A percentile compares a stretch with the other conserved stretches of the same genome.
Conservation (phyloP, 2,888 invertebrate species). For the Pseudococcus viburni region DNA sequence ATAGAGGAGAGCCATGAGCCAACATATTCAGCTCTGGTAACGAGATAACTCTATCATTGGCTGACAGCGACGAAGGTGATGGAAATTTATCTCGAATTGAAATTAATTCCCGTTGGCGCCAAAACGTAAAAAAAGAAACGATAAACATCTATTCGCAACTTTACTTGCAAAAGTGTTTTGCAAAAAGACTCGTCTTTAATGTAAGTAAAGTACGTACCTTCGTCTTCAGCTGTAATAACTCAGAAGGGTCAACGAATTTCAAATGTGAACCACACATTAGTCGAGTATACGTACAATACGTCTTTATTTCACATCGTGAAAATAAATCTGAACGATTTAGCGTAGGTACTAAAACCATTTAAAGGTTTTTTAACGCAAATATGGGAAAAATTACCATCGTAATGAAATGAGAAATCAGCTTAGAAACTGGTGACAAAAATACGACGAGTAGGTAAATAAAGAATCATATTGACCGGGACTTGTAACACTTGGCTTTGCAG, state of each 20-base stretch:
- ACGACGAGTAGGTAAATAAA: not conserved
- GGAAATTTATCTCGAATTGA: not conserved
- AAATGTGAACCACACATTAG: not conserved
- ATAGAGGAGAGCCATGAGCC: not conserved
- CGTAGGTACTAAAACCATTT: not conserved
- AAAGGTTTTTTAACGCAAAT: not conserved
- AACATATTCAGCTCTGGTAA: not conserved
- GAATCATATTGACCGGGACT: not conserved
- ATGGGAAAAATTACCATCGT: not conserved
- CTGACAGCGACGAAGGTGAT: constrained; percentile 3
- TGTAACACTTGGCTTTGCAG: not conserved
- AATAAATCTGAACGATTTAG: not conserved
- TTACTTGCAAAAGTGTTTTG: not conserved
- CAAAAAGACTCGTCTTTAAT: not conserved
- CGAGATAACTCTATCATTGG: not conserved
- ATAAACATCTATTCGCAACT: not conserved
- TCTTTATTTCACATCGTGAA: not conserved
- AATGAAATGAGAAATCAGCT: not conserved
- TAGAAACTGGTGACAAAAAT: not conserved
- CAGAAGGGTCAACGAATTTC: not conserved
- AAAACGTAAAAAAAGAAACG: not conserved
- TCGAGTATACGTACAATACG: not conserved
- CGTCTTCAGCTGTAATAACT: not conserved
- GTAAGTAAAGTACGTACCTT: not conserved
- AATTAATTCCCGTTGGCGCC: constrained; percentile 27